Evolutionary conservation across 2,888 invertebrate genomes (phyloP).

Genomic region (Stomorhina lunata): DNA sequence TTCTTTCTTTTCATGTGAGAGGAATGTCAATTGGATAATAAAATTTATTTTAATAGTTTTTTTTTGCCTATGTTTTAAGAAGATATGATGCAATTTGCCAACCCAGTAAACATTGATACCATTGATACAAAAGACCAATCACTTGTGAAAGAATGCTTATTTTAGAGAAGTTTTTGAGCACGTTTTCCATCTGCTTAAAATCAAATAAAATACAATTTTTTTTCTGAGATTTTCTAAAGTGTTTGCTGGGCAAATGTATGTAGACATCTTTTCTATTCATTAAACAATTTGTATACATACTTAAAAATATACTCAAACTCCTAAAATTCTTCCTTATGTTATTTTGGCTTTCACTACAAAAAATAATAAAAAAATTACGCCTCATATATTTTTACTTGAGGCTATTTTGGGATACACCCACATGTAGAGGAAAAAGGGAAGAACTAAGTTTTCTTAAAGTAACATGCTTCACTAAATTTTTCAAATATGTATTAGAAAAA

Average conservation of each 20-base stretch:
- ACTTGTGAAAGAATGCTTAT: too few species aligned
- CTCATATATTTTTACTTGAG: slow-evolving; percentile 7
- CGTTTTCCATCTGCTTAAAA: too few species aligned
- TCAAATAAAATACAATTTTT: too few species aligned
- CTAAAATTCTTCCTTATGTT: not conserved
- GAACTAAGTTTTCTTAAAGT: not conserved
- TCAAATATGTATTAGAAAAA: not conserved
- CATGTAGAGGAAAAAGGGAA: not conserved
- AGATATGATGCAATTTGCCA: not conserved
- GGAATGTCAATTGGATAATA: slow-evolving; percentile 25
- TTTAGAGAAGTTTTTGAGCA: too few species aligned
- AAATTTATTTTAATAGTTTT: slow-evolving; percentile 36
- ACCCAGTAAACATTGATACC: not conserved
- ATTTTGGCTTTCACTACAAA: not conserved
- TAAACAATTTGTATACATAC: too few species aligned
- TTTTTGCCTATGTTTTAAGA: not conserved
- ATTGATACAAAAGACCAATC: too few species aligned
- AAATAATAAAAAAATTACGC: not conserved
- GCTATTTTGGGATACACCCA: slow-evolving; percentile 12
- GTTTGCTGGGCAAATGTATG: too few species aligned
- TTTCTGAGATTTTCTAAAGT: too few species aligned
- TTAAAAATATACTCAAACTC: not conserved
- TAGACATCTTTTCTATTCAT: too few species aligned
- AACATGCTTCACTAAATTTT: not conserved
- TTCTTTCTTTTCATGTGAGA: not conserved